Evolutionary conservation across 2,888 invertebrate genomes (phyloP).

Genomic region (Agrilus mali): DNA sequence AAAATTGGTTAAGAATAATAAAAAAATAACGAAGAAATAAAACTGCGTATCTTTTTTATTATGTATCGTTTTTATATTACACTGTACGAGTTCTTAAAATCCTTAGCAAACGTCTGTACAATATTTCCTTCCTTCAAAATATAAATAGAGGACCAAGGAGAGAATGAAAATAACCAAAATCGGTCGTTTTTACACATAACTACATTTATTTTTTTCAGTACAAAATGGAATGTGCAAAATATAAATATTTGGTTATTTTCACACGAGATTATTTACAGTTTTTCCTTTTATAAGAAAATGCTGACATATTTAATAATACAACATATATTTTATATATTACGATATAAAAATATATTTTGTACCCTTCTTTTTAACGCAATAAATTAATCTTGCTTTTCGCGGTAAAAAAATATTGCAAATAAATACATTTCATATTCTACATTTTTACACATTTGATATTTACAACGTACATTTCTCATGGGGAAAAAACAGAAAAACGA

Average conservation of each 20-base stretch:
- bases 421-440: too few relatives aligned
- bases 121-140: constrained; percentile 12
- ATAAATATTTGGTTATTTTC: constrained; percentile 27
- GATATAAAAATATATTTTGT: constrained; percentile 22
- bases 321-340: constrained; percentile 18
- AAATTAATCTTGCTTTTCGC: too few relatives aligned
- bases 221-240: constrained; percentile 31
- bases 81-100: constrained; percentile 9
- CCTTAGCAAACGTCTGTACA: constrained; percentile 15
- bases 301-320: constrained; percentile 28
- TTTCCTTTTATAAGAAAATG: constrained; percentile 21
- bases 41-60: constrained; percentile 10
- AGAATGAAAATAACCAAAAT: constrained; percentile 30
- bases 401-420: too few relatives aligned
- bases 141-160: constrained; percentile 13
- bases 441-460: not conserved
- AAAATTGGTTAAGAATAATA: not conserved
- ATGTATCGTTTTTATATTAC: constrained; percentile 11
- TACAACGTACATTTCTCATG: constrained; percentile 7
- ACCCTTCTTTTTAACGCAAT: constrained; percentile 11
- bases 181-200: constrained; percentile 12
- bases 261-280: constrained; percentile 24
- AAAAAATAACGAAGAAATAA: not conserved
- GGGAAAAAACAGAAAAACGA: constrained; percentile 1
- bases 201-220: constrained; percentile 8